Base-by-base conservation (phyloP, 2,113 vertebrate genomes). In the Phrynocephalus versicolor region DNA sequence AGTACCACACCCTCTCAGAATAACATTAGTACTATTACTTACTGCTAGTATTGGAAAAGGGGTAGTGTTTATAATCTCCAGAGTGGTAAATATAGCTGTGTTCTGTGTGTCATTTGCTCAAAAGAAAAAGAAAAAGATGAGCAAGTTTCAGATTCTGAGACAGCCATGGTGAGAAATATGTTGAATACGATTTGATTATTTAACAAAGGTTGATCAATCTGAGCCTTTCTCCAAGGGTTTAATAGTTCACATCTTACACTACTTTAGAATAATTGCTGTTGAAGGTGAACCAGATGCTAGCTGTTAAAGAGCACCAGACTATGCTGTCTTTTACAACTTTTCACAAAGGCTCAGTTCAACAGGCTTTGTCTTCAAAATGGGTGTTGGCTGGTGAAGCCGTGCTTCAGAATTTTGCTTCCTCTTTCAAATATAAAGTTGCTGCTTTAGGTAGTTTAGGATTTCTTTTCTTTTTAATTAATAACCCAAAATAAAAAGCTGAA, bases 341-440 rank as follows among this genome's bases (percentile, higher is more conserved):
- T 51, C 2, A 33, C 3, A 39, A 16, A 45, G 27, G 1, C 13
- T 71, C 45, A 0, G 0, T 14, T 1, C 2, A 1, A 12, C 18
- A 62, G 33, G 76, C 37, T 33, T 51, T 13, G 30, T 23, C 0
- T 67, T 64, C 58, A 55, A 6, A 86, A 27, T 71, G 35, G 33
- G 14, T 27, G n/a, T 7, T 18, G 0, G 18, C 35, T 74, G 21
- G 25, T 19, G 37, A 15, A 37, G 9, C 21, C 57, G 0, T 9
- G 69, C 51, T 58, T 35, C 16, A 27, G 25, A 83, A 57, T 71
- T 18, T 79, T 6, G 1, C 41, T 33, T 67, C 12, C 27, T 65
- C 18, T 2, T 27, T 6, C 39, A 65, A 60, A n/a, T 73, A 57
- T 75, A 41, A 62, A 35, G 76, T 55, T 33, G 16, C 35, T 60